Conservation (phyloP, 2,113 vertebrate genomes). For the Stictonetta naevosa region DNA sequence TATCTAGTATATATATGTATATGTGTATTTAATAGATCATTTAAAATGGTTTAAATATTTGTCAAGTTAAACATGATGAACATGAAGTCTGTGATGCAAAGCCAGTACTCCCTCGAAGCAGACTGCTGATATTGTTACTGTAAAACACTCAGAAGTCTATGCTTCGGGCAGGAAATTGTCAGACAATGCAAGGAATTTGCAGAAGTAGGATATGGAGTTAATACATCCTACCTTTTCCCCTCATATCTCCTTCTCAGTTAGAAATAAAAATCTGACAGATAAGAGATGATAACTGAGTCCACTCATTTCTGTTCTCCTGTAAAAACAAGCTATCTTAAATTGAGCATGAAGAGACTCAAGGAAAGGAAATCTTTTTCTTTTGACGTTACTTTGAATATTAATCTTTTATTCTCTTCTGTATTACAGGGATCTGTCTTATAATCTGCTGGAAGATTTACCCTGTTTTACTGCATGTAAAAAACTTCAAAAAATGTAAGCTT, state of each 20-base stretch:
- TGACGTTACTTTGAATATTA: slow-evolving; percentile 9
- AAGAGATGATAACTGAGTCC: background rate
- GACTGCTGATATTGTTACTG: background rate
- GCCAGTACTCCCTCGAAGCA: slow-evolving; percentile 8
- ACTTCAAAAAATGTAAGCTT: slow-evolving; percentile 90
- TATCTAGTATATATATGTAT: background rate
- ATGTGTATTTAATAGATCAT: slow-evolving; percentile 41
- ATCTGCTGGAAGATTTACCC: slow-evolving; percentile 87
- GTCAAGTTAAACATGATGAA: slow-evolving; percentile 49
- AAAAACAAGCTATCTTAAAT: background rate
- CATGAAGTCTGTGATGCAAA: slow-evolving; percentile 29
- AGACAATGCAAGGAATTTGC: slow-evolving; percentile 13
- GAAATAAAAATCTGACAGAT: slow-evolving; percentile 6
- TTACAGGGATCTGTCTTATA: slow-evolving; percentile 93
- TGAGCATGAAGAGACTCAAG: background rate
- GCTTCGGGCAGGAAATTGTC: background rate
- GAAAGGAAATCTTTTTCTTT: slow-evolving; percentile 4
- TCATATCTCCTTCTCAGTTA: background rate
- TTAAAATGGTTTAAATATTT: slow-evolving; percentile 63
- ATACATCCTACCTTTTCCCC: background rate
- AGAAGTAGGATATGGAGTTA: background rate
- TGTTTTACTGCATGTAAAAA: slow-evolving; percentile 87
- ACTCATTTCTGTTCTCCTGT: background rate
- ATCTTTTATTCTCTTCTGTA: slow-evolving; percentile 26
- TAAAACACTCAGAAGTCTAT: background rate